Percentiles rank a stretch among this genome's conserved stretches.
Evolutionary conservation across 2,113 vertebrate genomes (phyloP).

Genomic region (Macquaria australasica): DNA sequence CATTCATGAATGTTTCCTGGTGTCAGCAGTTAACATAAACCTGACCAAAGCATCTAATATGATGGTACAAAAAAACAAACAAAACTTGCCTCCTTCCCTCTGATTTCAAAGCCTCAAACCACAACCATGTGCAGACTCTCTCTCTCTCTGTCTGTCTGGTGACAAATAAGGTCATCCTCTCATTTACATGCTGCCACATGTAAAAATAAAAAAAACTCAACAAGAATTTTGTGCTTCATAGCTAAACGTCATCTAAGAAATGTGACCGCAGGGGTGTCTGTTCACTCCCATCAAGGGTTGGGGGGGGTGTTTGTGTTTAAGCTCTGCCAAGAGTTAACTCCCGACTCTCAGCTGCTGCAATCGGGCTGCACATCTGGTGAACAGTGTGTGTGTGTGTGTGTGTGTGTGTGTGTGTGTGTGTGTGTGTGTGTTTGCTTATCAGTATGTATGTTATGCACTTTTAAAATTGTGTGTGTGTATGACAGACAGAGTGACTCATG

Average conservation of each 20-base stretch:
- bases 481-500: slow-evolving; percentile 5
- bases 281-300: slow-evolving; percentile 17
- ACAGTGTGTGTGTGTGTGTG: slow-evolving; percentile 9
- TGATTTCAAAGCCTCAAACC: not conserved
- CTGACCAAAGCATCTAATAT: slow-evolving; percentile 2
- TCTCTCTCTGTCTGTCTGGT: not conserved
- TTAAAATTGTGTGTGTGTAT: not conserved
- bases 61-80: not conserved
- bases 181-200: not conserved
- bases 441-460: not conserved
- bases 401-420: slow-evolving; percentile 10
- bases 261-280: slow-evolving; percentile 16
- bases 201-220: not conserved
- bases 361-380: slow-evolving; percentile 55
- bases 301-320: slow-evolving; percentile 24
- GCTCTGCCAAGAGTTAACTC: slow-evolving; percentile 37
- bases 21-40: not conserved
- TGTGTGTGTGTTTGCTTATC: slow-evolving; percentile 10
- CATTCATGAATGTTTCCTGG: not conserved
- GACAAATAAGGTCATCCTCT: not conserved
- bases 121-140: not conserved
- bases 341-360: slow-evolving; percentile 8
- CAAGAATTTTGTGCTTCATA: not conserved
- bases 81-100: not conserved
- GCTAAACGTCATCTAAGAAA: slow-evolving; percentile 9